A percentile compares a stretch with the other conserved stretches of the same genome.
These are phyloP conservation scores for Dryocosmus kuriphilus DNA, from an alignment of 2,888 invertebrate genomes.

Conservation along the genomic window DNA sequence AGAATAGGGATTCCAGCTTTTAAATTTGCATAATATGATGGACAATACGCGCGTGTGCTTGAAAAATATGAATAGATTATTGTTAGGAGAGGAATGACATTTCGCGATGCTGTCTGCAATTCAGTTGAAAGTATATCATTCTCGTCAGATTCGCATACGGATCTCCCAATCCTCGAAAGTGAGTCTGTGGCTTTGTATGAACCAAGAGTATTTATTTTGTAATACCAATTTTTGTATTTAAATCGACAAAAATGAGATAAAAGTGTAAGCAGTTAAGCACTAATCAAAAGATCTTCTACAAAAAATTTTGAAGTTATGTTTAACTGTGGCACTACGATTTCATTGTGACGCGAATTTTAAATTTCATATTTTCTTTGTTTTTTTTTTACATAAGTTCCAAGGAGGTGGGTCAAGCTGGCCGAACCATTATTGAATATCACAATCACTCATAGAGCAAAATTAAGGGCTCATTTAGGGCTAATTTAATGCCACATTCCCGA, in stretches of 20 bases:
- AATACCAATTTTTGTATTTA: too few species aligned
- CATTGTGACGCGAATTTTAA: background rate
- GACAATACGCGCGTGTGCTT: background rate
- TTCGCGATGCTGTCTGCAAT: background rate
- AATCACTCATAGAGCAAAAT: too few species aligned
- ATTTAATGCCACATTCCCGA: too few species aligned
- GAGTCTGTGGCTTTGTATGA: background rate
- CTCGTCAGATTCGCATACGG: background rate
- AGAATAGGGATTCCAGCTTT: background rate
- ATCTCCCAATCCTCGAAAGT: background rate
- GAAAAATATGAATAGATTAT: slow-evolving; percentile 9
- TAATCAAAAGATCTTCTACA: too few species aligned
- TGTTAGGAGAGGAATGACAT: background rate
- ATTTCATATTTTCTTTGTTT: background rate
- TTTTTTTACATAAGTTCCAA: too few species aligned
- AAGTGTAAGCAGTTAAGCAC: too few species aligned
- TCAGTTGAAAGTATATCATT: slow-evolving; percentile 3
- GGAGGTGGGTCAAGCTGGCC: too few species aligned
- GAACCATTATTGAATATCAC: too few species aligned
- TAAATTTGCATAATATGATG: slow-evolving; percentile 11
- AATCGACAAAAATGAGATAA: background rate
- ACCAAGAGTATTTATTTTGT: background rate
- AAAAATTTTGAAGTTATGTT: background rate
- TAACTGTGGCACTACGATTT: background rate
- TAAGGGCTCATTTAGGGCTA: too few species aligned